These are phyloP conservation scores for Caenorhabditis sp. DNA, from an alignment of 2,888 invertebrate species.

Conservation along the genomic window DNA sequence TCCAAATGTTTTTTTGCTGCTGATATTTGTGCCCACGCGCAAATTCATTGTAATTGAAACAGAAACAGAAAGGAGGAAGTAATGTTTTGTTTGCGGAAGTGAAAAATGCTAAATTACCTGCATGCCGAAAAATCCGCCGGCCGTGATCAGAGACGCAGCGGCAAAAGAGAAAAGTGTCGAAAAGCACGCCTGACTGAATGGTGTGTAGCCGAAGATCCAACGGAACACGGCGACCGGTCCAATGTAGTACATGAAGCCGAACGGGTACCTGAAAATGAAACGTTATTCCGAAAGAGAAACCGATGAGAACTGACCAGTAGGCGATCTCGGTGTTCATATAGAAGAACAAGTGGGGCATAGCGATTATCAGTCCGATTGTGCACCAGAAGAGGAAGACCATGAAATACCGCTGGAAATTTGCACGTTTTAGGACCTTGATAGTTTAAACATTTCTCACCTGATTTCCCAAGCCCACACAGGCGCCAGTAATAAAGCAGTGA, in stretches of 20 bases:
- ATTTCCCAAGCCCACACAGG: constrained; percentile 81
- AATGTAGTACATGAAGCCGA: constrained; percentile 71
- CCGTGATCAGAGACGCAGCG: constrained; percentile 65
- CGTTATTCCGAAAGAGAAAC: background rate
- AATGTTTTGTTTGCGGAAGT: constrained; percentile 5
- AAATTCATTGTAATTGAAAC: background rate
- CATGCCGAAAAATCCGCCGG: constrained; percentile 71
- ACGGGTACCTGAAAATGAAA: constrained; percentile 64
- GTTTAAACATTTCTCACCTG: constrained; percentile 66
- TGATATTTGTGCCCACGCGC: background rate
- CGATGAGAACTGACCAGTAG: constrained; percentile 59
- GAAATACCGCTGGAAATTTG: constrained; percentile 79
- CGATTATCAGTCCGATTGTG: constrained; percentile 68
- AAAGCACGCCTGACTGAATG: constrained; percentile 46
- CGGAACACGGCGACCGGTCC: constrained; percentile 73
- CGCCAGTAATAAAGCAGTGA: constrained; percentile 80
- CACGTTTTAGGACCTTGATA: background rate
- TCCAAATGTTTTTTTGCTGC: too few species aligned
- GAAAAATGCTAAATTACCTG: constrained; percentile 61
- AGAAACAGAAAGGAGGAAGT: background rate
- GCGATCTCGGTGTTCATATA: constrained; percentile 67
- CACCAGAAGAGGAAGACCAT: constrained; percentile 79
- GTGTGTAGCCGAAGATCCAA: constrained; percentile 63
- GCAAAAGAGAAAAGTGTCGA: constrained; percentile 69
- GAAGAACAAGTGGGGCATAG: constrained; percentile 59